These are phyloP conservation scores for Gryon sp. DNA, from an alignment of 1,140 invertebrate species.

Conservation along the genomic window DNA sequence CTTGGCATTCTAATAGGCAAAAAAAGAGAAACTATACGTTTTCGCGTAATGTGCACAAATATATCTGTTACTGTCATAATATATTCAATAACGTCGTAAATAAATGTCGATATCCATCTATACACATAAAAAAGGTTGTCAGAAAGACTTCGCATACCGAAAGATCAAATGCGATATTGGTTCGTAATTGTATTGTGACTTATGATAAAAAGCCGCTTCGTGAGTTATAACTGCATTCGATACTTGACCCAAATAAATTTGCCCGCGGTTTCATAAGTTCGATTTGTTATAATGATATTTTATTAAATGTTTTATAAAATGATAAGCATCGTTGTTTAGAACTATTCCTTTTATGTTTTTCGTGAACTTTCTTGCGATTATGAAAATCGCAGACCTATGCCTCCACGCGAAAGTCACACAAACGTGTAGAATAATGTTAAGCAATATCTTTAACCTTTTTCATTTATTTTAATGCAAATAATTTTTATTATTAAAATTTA, in stretches of 20 bases:
- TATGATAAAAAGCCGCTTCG: constrained; percentile 60
- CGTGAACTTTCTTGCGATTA: constrained; percentile 39
- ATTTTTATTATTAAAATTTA: too few species aligned
- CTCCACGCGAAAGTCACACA: neutral
- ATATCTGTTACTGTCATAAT: constrained; percentile 59
- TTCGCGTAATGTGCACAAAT: constrained; percentile 54
- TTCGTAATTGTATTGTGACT: constrained; percentile 63
- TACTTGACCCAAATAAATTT: constrained; percentile 59
- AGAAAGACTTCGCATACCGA: constrained; percentile 43
- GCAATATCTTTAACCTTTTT: too few species aligned
- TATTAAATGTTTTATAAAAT: constrained; percentile 56
- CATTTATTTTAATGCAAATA: too few species aligned
- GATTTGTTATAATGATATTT: constrained; percentile 61
- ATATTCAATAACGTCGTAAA: constrained; percentile 60
- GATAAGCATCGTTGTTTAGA: constrained; percentile 47
- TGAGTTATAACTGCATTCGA: constrained; percentile 62
- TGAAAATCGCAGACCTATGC: constrained; percentile 9
- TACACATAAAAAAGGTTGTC: constrained; percentile 48
- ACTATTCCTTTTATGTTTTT: constrained; percentile 26
- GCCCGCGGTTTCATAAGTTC: constrained; percentile 54
- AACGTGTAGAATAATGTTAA: too few species aligned
- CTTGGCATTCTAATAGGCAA: constrained; percentile 18
- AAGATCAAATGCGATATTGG: constrained; percentile 60
- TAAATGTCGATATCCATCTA: constrained; percentile 52
- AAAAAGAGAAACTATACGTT: constrained; percentile 14